Evolutionary conservation across 2,113 vertebrate species (phyloP), one percentile per base, ranked within the genome.

Genomic region (Vimba vimba): DNA sequence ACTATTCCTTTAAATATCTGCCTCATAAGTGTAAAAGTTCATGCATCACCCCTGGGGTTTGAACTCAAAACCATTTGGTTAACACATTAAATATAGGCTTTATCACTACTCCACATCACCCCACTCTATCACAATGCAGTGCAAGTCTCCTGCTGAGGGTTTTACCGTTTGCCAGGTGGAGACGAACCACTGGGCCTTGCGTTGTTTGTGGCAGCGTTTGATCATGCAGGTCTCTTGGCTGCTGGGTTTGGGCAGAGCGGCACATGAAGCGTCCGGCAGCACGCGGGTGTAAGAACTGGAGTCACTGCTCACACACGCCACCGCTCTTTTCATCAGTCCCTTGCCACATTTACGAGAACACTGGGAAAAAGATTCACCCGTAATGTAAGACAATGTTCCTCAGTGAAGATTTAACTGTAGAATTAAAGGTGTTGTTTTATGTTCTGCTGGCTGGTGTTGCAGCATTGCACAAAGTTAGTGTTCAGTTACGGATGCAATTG

Each of bases 301-400:
- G 83, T 89, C 88, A 12, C 92, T 90, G 87, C 93, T 96, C 77
- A 94, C 92, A 81, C 97, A 98, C 85, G 90, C 43, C 87, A 96
- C 95, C 0, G 91, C 84, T 85, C 97, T 93, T 90, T 95, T 96
- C 88, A 88, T 94, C 92, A 95, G 88, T 1, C 96, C 96, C 78
- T 94, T 96, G 25, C 97, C 97, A 71, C 97, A 97, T 86, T 95
- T 96, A 30, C 93, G 93, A 0, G 97, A 97, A 90, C 97, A 98
- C 97, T 98, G 93, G 0, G 30, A 80, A 4, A 64, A 39, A 64
- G 43, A 84, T 23, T 30, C 27, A 55, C 10, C 47, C 25, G 5
- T 76, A 8, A 52, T 3, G 13, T 33, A 4, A 45, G 64, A 27
- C 21, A 30, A 12, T 71, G 4, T 12, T 71, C 19, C 4, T n/a